Evolutionary conservation across 2,797 vertebrate species (phyloP), one percentile per base, ranked within the genome.

Genomic region (Halcyon badia): DNA sequence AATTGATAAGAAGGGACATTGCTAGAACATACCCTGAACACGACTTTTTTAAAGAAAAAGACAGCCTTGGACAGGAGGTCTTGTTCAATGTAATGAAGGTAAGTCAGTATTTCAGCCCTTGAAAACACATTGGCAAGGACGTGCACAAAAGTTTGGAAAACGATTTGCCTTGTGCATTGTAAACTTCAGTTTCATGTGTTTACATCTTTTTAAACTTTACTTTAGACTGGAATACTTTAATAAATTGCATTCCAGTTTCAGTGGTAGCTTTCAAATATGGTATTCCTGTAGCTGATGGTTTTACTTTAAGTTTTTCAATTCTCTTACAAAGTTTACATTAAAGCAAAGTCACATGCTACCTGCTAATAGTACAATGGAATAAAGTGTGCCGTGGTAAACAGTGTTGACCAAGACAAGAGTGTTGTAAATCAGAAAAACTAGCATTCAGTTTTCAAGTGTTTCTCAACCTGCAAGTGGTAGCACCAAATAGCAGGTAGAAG

Each of bases 21-120:
- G 99, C 99, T 85, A 99, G 99, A 96, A 99, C 99, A 12, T 99
- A 99, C 51, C 99, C 99, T 1, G 99, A 99, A 85, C 99, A 99
- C 11, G 99, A 99, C 28, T 99, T 99, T 98, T 99, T 99, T 98
- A 99, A 99, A 97, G 99, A 99, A 98, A 99, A 99, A 95, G 99
- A 99, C 97, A 99, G 99, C 94, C 97, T 99, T 94, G 99, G 99
- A 35, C 99, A 99, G 96, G 99, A 99, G 89, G 99, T 99, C 97
- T 99, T 99, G 95, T 99, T 99, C 98, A 99, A 99, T 39, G 99
- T 99, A 91, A 99, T 99, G 99, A 99, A 99, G 99, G 99, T 99
- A 97, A 95, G 97, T 96, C 90, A 70, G 3, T 41, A 16, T 66
- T 85, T 87, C n/a, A 66, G 13, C 22, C 71, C 37, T 80, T 82